These are phyloP conservation scores for Cervus canadensis DNA, from an alignment of 2,113 vertebrate species.

Conservation along the genomic window DNA sequence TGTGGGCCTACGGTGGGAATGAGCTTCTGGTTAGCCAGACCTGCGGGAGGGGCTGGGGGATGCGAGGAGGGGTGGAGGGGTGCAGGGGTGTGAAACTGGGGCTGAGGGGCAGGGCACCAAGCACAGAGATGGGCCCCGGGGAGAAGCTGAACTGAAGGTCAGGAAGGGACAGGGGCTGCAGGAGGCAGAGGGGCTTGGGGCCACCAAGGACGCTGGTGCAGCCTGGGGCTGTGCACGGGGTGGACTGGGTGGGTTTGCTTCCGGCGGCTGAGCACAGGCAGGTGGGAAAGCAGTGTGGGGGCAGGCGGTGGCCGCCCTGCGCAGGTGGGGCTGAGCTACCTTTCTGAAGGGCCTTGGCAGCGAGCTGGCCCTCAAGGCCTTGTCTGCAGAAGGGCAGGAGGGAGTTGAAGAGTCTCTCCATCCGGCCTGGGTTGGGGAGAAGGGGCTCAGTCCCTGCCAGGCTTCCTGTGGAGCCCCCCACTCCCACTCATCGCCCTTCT, in stretches of 20 bases:
- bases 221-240: accelerated
- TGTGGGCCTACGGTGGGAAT: not conserved
- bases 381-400: constrained; percentile 69
- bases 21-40: not conserved
- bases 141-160: not conserved
- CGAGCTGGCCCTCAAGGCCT: constrained; percentile 56
- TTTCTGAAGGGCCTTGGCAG: constrained; percentile 57
- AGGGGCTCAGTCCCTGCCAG: not conserved
- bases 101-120: not conserved
- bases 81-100: not conserved
- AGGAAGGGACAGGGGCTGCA: not conserved
- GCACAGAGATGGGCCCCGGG: not conserved
- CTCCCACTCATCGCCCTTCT: accelerated
- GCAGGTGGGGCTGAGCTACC: not conserved
- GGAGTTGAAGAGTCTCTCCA: constrained; percentile 46
- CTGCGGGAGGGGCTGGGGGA: not conserved
- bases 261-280: accelerated
- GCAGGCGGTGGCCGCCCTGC: not conserved
- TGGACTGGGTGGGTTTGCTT: not conserved
- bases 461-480: not conserved
- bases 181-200: not conserved
- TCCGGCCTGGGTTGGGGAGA: not conserved
- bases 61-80: not conserved
- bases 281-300: not conserved
- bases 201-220: not conserved